Evolutionary conservation across 2,888 invertebrate species (phyloP).

Genomic region (Sepiola atlantica): DNA sequence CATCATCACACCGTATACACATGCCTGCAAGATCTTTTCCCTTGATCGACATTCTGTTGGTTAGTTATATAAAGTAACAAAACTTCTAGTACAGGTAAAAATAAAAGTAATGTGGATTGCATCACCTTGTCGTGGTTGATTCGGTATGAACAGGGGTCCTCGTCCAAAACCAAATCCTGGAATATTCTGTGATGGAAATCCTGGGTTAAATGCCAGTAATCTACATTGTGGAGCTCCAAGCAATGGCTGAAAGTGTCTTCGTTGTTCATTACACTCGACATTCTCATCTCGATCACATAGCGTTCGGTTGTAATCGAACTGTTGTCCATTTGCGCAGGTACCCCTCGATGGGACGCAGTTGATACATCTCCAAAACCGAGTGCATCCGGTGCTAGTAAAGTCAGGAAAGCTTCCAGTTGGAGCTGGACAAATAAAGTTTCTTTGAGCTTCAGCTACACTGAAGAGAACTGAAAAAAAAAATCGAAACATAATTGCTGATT

Average conservation of each 20-base stretch:
- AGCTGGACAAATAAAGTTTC: neutral
- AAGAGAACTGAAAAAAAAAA: neutral
- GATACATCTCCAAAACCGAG: neutral
- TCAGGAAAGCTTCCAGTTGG: slow-evolving; percentile 36
- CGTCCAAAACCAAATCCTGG: neutral
- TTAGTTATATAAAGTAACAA: too few relatives aligned
- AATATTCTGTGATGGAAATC: neutral
- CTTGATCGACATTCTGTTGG: too few relatives aligned
- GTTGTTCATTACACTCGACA: neutral
- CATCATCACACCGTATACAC: too few relatives aligned
- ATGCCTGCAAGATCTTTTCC: too few relatives aligned
- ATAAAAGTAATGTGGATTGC: too few relatives aligned
- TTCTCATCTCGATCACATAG: neutral
- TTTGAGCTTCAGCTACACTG: neutral
- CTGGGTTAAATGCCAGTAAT: neutral
- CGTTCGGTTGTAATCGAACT: slow-evolving; percentile 11
- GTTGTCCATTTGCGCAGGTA: neutral
- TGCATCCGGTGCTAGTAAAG: neutral
- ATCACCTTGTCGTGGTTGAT: neutral
- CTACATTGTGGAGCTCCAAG: neutral
- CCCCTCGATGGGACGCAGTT: neutral
- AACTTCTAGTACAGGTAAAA: too few relatives aligned
- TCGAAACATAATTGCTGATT: too few relatives aligned
- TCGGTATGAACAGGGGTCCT: neutral
- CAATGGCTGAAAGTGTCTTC: neutral